A percentile compares a stretch with the other conserved stretches of the same genome.
These are phyloP conservation scores for Allolobophora icterica DNA, from an alignment of 2,888 invertebrate species.

Conservation along the genomic window DNA sequence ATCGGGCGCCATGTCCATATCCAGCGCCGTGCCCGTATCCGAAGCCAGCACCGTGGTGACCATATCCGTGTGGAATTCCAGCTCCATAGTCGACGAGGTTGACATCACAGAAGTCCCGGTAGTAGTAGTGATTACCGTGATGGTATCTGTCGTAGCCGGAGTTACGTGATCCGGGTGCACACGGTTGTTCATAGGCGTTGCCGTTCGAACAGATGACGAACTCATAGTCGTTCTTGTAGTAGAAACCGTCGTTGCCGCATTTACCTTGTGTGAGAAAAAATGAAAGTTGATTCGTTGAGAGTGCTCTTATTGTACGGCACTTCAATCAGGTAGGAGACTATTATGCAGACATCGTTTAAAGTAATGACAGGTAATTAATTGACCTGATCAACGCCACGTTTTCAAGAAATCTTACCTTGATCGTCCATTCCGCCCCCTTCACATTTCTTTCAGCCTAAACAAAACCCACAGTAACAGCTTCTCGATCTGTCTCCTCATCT, in stretches of 20 bases:
- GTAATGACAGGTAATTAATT: neutral
- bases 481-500: too few species aligned
- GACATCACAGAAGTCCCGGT: conserved; percentile 44
- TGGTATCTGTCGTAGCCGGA: conserved; percentile 39
- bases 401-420: too few species aligned
- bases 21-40: conserved; percentile 20
- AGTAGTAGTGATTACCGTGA: conserved; percentile 39
- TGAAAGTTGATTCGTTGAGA: too few species aligned
- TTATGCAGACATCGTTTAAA: neutral
- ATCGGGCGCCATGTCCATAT: neutral
- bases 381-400: too few species aligned
- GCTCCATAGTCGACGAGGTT: conserved; percentile 44
- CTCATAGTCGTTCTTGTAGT: conserved; percentile 23
- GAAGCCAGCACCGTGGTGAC: conserved; percentile 22
- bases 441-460: too few species aligned
- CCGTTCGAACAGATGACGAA: conserved; percentile 42
- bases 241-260: conserved; percentile 40
- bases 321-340: too few species aligned
- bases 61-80: conserved; percentile 33
- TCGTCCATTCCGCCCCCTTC: too few species aligned
- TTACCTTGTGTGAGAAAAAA: too few species aligned
- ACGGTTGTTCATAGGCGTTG: conserved; percentile 41
- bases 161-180: conserved; percentile 42
- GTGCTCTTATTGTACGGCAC: too few species aligned
- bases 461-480: too few species aligned